Evolutionary conservation across 2,888 invertebrate species (phyloP), one percentile per base, ranked within the genome.

Genomic region (Vesta saturnalis): DNA sequence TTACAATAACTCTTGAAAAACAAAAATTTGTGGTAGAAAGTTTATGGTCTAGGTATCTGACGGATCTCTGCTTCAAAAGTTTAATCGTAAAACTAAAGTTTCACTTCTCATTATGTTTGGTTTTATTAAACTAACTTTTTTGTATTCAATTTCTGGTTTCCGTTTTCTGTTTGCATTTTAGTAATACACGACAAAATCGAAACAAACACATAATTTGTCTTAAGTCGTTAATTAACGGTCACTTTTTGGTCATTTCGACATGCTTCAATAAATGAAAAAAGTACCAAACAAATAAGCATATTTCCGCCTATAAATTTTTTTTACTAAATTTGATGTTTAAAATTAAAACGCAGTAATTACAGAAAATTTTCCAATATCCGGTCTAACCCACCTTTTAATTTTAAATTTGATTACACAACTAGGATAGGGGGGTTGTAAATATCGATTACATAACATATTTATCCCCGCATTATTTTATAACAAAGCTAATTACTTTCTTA

Each of bases 401-500:
- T 63, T 64, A 59, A 64, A 68, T 59, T 60, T 68, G 35, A 47
- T 49, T 56, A 58, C 55, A 35, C 52, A 54, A 64, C 52, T 35
- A 16, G 55, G 62, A 52, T 30, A 19, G 54, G 22, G 47, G 46
- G 58, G 22, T 39, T n/a, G 39, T n/a, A 39, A 39, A 22, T 68
- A 68, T 68, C 63, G 67, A 68, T 68, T 68, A 68, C 67, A 64
- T 61, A 47, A 60, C 39, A 60, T 69, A 55, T 64, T 69, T 69
- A 61, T 64, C 69, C 69, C 43, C 64, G 57, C 60, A 58, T 68
- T 64, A 54, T 64, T 67, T 69, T 69, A 69, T 69, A 69, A 69
- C 69, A 69, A 69, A 69, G 64, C 64, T 69, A 69, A 69, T 69
- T 69, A 64, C 43, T 47, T 69, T 69, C 60, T 49, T 69, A 60